Conservation (phyloP, 2,797 vertebrate species). For the Protonibea diacanthus region DNA sequence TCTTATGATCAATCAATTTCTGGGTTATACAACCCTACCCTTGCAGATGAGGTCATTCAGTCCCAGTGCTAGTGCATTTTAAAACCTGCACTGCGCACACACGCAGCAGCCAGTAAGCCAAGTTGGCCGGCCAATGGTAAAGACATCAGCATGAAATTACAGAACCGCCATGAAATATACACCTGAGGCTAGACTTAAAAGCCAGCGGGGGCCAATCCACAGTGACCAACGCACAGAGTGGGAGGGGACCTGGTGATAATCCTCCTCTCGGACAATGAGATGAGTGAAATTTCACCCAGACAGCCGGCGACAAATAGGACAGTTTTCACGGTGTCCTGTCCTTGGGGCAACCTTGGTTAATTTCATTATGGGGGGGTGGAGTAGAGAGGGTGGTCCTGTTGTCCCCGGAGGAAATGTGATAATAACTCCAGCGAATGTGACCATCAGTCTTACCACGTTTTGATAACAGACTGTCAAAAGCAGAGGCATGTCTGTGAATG, state of each 20-base stretch:
- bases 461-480: slow-evolving; percentile 33
- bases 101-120: slow-evolving; percentile 23
- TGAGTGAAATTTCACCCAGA: slow-evolving; percentile 75
- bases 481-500: slow-evolving; percentile 20
- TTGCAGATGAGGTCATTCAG: slow-evolving; percentile 63
- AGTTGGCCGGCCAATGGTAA: slow-evolving; percentile 19
- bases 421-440: slow-evolving; percentile 58
- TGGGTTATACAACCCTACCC: slow-evolving; percentile 43
- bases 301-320: slow-evolving; percentile 35
- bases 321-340: slow-evolving; percentile 38
- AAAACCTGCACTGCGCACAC: slow-evolving; percentile 49
- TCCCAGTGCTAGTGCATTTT: slow-evolving; percentile 46
- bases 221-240: slow-evolving; percentile 37
- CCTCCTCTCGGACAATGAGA: slow-evolving; percentile 46
- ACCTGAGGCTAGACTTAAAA: slow-evolving; percentile 66
- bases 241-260: slow-evolving; percentile 51
- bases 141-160: slow-evolving; percentile 82
- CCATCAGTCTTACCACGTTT: slow-evolving; percentile 40
- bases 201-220: slow-evolving; percentile 40
- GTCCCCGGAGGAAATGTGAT: slow-evolving; percentile 52
- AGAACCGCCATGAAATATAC: slow-evolving; percentile 82
- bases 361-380: slow-evolving; percentile 49
- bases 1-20: slow-evolving; percentile 66
- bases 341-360: slow-evolving; percentile 69
- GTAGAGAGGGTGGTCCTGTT: slow-evolving; percentile 13